Conservation (phyloP, 2,888 invertebrate genomes). For the Homarus gammarus region DNA sequence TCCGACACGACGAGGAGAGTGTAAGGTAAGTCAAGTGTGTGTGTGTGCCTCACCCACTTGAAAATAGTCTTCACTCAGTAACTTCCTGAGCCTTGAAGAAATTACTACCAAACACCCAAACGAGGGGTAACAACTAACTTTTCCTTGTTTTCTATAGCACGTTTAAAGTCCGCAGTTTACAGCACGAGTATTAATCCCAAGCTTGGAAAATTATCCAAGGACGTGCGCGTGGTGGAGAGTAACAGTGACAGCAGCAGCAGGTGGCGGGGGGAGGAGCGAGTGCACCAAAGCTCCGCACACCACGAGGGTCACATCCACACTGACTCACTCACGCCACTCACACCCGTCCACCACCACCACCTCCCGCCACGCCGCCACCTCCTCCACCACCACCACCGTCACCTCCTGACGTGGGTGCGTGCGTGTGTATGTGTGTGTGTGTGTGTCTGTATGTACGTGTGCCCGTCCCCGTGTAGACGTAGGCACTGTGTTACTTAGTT, state of each 20-base stretch:
- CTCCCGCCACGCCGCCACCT: conserved; percentile 16
- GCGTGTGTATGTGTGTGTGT: conserved; percentile 13
- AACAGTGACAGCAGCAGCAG: conserved; percentile 33
- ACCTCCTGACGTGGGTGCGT: conserved; percentile 37
- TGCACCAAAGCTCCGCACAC: conserved; percentile 39
- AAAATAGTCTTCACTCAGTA: conserved; percentile 24
- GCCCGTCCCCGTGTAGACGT: not conserved
- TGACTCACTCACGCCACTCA: conserved; percentile 52
- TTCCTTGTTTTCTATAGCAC: conserved; percentile 5
- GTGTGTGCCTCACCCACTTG: not conserved
- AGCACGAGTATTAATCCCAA: conserved; percentile 27
- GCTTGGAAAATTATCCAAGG: conserved; percentile 14
- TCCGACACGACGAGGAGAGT: not conserved
- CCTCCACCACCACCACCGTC: conserved; percentile 25
- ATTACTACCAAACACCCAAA: not conserved
- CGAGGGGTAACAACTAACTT: conserved; percentile 1
- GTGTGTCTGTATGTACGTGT: not conserved
- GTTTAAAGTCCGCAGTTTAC: not conserved
- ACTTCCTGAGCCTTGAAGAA: not conserved
- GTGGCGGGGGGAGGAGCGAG: conserved; percentile 42
- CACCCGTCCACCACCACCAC: conserved; percentile 32
- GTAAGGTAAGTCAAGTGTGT: conserved; percentile 5
- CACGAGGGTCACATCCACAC: conserved; percentile 59
- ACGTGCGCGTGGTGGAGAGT: conserved; percentile 16
- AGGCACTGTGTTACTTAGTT: not conserved